Evolutionary conservation across 1,140 invertebrate species (phyloP).

Genomic region (Micrasema longulum): DNA sequence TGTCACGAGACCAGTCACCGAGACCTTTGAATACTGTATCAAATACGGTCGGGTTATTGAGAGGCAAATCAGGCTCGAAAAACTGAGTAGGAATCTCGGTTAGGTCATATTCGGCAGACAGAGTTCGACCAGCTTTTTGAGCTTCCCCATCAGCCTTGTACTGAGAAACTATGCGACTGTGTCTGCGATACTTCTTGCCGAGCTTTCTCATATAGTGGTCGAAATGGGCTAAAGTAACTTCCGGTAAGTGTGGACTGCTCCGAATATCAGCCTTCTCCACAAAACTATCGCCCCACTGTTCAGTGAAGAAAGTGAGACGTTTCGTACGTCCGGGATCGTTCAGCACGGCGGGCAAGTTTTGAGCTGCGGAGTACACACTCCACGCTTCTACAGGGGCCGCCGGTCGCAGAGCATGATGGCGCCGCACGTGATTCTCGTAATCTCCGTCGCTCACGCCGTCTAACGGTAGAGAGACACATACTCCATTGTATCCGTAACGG

Average conservation of each 20-base stretch:
- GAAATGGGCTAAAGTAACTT: conserved; percentile 88
- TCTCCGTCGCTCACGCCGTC: conserved; percentile 90
- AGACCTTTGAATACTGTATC: conserved; percentile 84
- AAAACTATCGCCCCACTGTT: conserved; percentile 97
- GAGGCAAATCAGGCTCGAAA: conserved; percentile 83
- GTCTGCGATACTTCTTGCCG: conserved; percentile 72
- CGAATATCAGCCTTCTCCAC: conserved; percentile 84
- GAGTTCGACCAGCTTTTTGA: conserved; percentile 56
- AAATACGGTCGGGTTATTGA: conserved; percentile 87
- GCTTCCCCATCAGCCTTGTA: conserved; percentile 56
- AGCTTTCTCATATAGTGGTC: conserved; percentile 88
- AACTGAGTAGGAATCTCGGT: conserved; percentile 87
- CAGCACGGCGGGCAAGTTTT: conserved; percentile 95
- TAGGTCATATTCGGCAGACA: conserved; percentile 59
- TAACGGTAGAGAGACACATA: conserved; percentile 87
- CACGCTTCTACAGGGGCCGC: conserved; percentile 69
- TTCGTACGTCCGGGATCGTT: conserved; percentile 95
- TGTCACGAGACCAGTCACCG: conserved; percentile 62
- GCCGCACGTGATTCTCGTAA: conserved; percentile 87
- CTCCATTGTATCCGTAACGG: conserved; percentile 88
- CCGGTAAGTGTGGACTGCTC: conserved; percentile 83
- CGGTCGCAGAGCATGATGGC: conserved; percentile 79
- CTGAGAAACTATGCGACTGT: conserved; percentile 66
- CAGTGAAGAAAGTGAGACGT: conserved; percentile 94
- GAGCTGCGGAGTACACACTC: conserved; percentile 85